phyloP scores from a whole-genome alignment of 2,113 vertebrate genomes.

The Zosterops borbonicus region DNA sequence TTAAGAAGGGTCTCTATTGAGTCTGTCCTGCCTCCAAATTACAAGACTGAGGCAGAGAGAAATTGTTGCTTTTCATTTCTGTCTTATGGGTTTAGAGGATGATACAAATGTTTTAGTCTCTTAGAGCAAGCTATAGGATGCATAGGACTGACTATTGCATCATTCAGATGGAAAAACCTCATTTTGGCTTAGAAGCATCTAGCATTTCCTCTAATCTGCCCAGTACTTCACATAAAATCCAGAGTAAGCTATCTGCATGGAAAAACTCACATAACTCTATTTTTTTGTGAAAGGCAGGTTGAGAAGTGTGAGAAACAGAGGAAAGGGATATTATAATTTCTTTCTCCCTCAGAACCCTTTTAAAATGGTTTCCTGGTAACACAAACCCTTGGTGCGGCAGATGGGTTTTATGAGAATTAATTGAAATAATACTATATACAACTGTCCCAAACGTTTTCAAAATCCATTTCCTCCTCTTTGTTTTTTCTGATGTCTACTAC shows the following conservation, averaged over 20 bases:
- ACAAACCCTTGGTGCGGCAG: slow-evolving; percentile 32
- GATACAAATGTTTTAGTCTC: background rate
- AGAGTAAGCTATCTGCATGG: background rate
- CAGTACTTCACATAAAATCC: background rate
- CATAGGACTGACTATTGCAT: background rate
- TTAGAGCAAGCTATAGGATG: background rate
- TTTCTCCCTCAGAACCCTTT: slow-evolving; percentile 27
- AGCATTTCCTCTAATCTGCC: background rate
- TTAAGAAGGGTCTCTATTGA: background rate
- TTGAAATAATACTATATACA: slow-evolving; percentile 48
- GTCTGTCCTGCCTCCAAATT: background rate
- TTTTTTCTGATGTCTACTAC: slow-evolving; percentile 25
- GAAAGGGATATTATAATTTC: slow-evolving; percentile 39
- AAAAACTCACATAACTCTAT: slow-evolving; percentile 5
- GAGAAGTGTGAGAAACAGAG: slow-evolving; percentile 40
- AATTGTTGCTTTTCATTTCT: background rate
- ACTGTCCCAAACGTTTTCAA: slow-evolving; percentile 27
- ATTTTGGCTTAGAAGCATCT: background rate
- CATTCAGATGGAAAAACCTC: background rate
- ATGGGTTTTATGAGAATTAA: slow-evolving; percentile 62
- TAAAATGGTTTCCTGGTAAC: slow-evolving; percentile 58
- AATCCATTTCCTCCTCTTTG: slow-evolving; percentile 33
- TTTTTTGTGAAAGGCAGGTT: slow-evolving; percentile 12
- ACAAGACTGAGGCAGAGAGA: background rate
- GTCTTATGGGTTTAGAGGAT: background rate